Evolutionary conservation across 2,888 invertebrate genomes (phyloP).

Genomic region (Paralinhomoeus sp.): DNA sequence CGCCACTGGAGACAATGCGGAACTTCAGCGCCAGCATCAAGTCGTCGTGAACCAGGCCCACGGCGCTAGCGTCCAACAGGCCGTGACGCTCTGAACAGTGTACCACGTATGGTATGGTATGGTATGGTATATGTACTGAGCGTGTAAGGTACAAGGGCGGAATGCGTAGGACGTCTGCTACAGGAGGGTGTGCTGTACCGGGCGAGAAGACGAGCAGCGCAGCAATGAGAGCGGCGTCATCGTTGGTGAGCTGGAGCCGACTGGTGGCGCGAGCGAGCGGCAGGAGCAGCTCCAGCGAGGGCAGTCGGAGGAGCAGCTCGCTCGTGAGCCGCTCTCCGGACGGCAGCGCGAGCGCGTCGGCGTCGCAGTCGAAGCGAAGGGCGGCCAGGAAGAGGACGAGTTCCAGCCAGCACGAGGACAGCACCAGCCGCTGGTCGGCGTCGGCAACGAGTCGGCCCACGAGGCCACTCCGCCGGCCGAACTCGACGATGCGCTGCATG

Average conservation of each 20-base stretch:
- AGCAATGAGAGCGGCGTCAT: neutral
- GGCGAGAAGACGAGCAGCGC: constrained; percentile 1
- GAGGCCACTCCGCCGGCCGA: neutral
- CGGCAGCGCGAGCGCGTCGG: neutral
- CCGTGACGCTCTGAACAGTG: too few species aligned
- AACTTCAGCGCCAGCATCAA: too few species aligned
- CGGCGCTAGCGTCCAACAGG: too few species aligned
- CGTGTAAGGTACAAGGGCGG: too few species aligned
- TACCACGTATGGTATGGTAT: too few species aligned
- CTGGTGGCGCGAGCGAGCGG: neutral
- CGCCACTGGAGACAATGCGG: too few species aligned
- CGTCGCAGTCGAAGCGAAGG: neutral
- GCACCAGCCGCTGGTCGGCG: neutral
- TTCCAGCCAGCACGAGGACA: neutral
- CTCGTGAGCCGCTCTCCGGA: neutral
- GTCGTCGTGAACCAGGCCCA: too few species aligned
- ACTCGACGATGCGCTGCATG: constrained; percentile 1
- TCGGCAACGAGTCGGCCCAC: neutral
- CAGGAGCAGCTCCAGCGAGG: neutral
- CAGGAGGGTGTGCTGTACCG: too few species aligned
- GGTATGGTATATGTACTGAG: too few species aligned
- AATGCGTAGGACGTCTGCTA: too few species aligned
- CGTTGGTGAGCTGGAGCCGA: neutral
- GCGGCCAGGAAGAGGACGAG: neutral
- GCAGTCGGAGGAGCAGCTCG: neutral